Base-by-base conservation (phyloP, 2,113 vertebrate species). In the Eptesicus fuscus region DNA sequence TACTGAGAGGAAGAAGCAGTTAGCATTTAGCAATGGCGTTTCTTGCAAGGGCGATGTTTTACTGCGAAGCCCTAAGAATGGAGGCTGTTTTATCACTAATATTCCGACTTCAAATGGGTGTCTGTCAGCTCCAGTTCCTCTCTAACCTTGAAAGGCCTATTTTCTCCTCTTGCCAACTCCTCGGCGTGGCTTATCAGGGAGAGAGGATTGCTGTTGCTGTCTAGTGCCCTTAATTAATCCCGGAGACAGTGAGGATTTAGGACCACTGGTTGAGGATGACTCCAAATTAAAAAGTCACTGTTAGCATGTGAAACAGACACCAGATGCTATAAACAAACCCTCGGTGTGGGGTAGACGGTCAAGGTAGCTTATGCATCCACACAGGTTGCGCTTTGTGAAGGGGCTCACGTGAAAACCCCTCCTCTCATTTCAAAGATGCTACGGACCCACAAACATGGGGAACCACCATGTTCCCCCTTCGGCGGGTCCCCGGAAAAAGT, bases 251-350 rank as follows among this genome's bases (percentile, higher is more conserved):
- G 30, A 17, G 97, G 98, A 98, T 98, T 98, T 99, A 98, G 96
- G 95, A 97, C 98, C 97, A 97, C 95, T 96, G 96, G 96, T 98
- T 97, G 97, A 98, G 97, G 97, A 97, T 98, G 97, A 98, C 98
- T 98, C 98, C 96, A 98, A 98, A 98, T 98, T 98, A 98, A 99
- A 98, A 98, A 98, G 98, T 98, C 98, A 98, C 98, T 96, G 97
- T 98, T 98, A 97, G 97, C 87, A 82, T 98, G 97, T 96, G 98
- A 98, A 98, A 98, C 97, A 98, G 98, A 98, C 95, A 98, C 98
- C 97, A 98, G 98, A 98, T 98, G 98, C 97, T 98, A 95, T 93
- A 91, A 95, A 97, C 74, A 96, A 98, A 85, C 92, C 89, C 94
- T 91, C 16, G 93, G 82, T 95, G 90, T 93, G 96, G 97, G 94